These are phyloP conservation scores for Reticulitermes speratus DNA, from an alignment of 1,140 invertebrate genomes.

Conservation along the genomic window DNA sequence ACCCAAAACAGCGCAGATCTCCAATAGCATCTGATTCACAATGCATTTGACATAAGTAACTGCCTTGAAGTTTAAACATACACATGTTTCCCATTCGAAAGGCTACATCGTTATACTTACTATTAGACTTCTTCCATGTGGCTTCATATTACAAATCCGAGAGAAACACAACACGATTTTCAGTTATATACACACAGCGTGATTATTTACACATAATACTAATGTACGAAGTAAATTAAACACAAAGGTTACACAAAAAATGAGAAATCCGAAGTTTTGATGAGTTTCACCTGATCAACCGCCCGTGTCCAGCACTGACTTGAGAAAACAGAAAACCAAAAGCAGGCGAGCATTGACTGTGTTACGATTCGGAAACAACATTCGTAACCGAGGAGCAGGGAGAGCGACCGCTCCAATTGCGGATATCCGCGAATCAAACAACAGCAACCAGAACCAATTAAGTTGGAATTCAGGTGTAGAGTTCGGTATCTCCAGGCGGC, in stretches of 20 bases:
- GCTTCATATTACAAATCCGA: not conserved
- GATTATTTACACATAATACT: no score
- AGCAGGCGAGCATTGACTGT: not conserved
- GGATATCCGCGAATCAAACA: not conserved
- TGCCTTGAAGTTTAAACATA: not conserved
- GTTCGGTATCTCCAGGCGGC: slow-evolving; percentile 38
- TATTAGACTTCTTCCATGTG: not conserved
- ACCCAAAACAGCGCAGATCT: no score
- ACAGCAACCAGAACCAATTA: not conserved
- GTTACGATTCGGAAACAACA: not conserved
- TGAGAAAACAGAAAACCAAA: not conserved
- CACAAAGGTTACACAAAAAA: no score
- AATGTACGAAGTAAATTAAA: no score
- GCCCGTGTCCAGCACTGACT: not conserved
- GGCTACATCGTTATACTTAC: not conserved
- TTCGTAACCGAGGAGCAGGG: slow-evolving; percentile 3
- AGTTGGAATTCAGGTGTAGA: slow-evolving; percentile 39
- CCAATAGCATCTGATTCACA: no score
- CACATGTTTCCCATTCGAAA: not conserved
- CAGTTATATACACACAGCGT: no score
- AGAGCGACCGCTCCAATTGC: no score
- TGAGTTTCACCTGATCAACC: not conserved
- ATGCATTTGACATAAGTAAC: no score
- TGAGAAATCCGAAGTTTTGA: not conserved
- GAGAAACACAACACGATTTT: no score